These are phyloP conservation scores for Imbricaverruca yamaguchii DNA, from an alignment of 2,888 invertebrate genomes.

Conservation along the genomic window DNA sequence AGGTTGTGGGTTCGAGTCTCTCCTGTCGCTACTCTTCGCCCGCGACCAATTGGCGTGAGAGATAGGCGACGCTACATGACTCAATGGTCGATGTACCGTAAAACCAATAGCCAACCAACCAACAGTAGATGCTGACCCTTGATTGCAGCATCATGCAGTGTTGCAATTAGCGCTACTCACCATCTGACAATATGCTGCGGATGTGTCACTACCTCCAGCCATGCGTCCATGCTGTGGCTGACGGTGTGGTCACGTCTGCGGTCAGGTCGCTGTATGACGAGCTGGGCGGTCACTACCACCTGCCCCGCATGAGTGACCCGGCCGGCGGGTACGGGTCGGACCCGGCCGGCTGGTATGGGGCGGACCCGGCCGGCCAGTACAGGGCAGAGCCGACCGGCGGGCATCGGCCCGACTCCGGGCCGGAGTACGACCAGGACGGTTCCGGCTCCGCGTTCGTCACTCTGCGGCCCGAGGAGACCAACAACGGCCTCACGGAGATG, in stretches of 20 bases:
- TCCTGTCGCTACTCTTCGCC: no score
- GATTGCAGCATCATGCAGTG: no score
- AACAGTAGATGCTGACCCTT: no score
- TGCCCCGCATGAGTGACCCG: not conserved
- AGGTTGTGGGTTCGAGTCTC: no score
- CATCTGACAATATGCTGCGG: no score
- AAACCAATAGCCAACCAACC: no score
- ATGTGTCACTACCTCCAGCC: no score
- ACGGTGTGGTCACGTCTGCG: not conserved
- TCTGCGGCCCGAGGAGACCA: constrained; percentile 9
- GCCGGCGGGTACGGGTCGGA: not conserved
- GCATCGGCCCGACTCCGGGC: not conserved
- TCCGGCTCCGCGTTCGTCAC: not conserved
- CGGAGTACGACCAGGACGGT: not conserved
- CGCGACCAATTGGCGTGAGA: no score
- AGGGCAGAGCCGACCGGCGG: not conserved
- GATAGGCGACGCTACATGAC: no score
- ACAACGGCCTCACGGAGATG: not conserved
- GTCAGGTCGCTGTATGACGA: not conserved
- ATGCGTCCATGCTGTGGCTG: no score
- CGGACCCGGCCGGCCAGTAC: not conserved
- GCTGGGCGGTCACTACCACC: not conserved
- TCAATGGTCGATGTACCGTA: no score
- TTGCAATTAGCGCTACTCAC: no score
- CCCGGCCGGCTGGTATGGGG: not conserved